phyloP scores from a whole-genome alignment of 2,797 vertebrate species.

The Danio choprae region DNA sequence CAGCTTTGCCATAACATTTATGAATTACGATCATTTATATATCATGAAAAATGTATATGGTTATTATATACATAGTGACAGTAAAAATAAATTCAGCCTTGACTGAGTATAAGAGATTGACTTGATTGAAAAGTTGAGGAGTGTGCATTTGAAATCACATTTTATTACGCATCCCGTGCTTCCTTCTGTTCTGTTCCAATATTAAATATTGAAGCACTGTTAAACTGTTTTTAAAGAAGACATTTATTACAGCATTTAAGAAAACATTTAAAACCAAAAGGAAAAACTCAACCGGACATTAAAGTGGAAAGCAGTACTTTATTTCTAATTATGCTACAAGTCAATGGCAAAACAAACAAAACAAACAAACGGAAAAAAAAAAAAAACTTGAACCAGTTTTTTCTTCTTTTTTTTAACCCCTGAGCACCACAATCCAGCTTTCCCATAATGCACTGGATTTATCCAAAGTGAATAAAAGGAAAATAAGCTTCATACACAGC shows the following conservation, averaged over 20 bases:
- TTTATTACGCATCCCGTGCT: background rate
- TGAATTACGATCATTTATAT: background rate
- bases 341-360: conserved; percentile 74
- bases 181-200: background rate
- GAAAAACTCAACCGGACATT: conserved; percentile 51
- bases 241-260: background rate
- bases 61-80: too few relatives aligned
- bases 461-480: conserved; percentile 73
- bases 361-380: conserved; percentile 46
- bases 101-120: background rate
- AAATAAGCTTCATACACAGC: conserved; percentile 74
- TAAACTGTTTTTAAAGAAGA: background rate
- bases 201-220: background rate
- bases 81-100: background rate
- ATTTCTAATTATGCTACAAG: conserved; percentile 77
- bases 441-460: conserved; percentile 79
- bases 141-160: too few relatives aligned
- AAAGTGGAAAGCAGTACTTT: conserved; percentile 75
- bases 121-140: too few relatives aligned
- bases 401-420: conserved; percentile 77
- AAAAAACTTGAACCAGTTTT: conserved; percentile 68
- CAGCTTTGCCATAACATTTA: background rate
- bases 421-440: conserved; percentile 85
- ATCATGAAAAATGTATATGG: too few relatives aligned
- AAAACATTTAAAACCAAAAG: conserved; percentile 35